These are phyloP conservation scores for Spialia ferax DNA, from an alignment of 2,888 invertebrate genomes.

Conservation along the genomic window DNA sequence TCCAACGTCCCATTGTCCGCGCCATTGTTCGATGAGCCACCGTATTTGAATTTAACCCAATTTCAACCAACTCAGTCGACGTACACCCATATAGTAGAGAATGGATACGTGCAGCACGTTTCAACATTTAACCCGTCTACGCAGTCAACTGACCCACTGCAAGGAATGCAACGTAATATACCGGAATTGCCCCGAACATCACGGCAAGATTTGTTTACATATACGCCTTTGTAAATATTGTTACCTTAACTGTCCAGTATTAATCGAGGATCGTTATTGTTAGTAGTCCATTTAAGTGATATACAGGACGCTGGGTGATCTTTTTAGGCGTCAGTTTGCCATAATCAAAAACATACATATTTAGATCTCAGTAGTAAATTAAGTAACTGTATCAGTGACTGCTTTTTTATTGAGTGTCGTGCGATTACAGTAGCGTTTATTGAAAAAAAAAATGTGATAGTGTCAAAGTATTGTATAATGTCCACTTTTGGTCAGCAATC, in stretches of 20 bases:
- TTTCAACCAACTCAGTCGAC: background rate
- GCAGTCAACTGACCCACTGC: background rate
- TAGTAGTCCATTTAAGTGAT: background rate
- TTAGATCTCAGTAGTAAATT: slow-evolving; percentile 79
- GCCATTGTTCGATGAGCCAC: background rate
- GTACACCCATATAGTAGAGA: background rate
- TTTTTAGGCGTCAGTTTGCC: slow-evolving; percentile 59
- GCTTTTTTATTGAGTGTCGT: slow-evolving; percentile 47
- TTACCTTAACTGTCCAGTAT: slow-evolving; percentile 53
- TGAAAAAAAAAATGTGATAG: slow-evolving; percentile 59
- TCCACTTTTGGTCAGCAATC: slow-evolving; percentile 39
- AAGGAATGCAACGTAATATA: background rate
- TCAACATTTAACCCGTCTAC: background rate
- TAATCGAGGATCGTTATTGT: slow-evolving; percentile 21
- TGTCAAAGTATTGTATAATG: slow-evolving; percentile 46
- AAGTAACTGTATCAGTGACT: slow-evolving; percentile 63
- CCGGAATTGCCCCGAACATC: slow-evolving; percentile 45
- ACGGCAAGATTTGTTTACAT: slow-evolving; percentile 60
- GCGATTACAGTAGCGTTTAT: slow-evolving; percentile 41
- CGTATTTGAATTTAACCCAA: background rate
- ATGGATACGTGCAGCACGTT: background rate
- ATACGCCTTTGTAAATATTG: slow-evolving; percentile 63
- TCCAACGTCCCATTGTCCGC: background rate
- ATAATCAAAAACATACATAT: slow-evolving; percentile 65
- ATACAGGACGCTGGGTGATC: slow-evolving; percentile 41